Conservation (phyloP, 2,113 vertebrate genomes). For the Tetrao urogallus region DNA sequence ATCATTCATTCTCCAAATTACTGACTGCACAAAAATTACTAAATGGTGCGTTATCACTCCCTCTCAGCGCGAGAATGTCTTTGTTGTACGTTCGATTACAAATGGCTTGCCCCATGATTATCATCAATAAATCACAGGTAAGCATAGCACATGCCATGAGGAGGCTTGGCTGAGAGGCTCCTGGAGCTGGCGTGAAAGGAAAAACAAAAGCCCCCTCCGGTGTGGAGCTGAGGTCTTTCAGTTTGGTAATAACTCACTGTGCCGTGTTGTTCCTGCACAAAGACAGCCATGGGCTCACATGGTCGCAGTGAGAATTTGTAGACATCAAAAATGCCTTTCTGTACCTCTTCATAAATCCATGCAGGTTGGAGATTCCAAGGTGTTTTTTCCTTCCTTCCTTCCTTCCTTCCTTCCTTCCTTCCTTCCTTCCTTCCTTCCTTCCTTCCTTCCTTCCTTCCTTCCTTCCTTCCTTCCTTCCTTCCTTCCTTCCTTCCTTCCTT, state of each 20-base stretch:
- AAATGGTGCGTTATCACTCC: conserved; percentile 85
- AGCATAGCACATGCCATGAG: conserved; percentile 53
- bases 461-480: too few relatives aligned
- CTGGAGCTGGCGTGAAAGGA: conserved; percentile 19
- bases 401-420: neutral
- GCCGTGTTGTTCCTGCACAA: neutral
- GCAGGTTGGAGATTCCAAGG: neutral
- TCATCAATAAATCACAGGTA: conserved; percentile 85
- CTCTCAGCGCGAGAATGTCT: conserved; percentile 81
- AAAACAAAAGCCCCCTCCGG: conserved; percentile 43
- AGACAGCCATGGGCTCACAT: neutral
- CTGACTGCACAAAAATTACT: conserved; percentile 82
- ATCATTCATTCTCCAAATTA: conserved; percentile 87
- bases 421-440: too few relatives aligned
- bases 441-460: too few relatives aligned
- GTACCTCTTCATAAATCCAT: conserved; percentile 42
- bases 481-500: neutral
- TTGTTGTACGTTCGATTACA: conserved; percentile 82
- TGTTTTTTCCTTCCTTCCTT: neutral
- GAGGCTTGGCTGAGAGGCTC: conserved; percentile 48
- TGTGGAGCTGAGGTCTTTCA: neutral
- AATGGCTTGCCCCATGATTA: conserved; percentile 81
- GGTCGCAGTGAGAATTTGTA: neutral
- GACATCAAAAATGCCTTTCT: conserved; percentile 24
- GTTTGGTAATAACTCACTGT: conserved; percentile 37